Evolutionary conservation across 92 coral and sea anemone genomes (phyloP).

Genomic region (Heteractis magnifica): DNA sequence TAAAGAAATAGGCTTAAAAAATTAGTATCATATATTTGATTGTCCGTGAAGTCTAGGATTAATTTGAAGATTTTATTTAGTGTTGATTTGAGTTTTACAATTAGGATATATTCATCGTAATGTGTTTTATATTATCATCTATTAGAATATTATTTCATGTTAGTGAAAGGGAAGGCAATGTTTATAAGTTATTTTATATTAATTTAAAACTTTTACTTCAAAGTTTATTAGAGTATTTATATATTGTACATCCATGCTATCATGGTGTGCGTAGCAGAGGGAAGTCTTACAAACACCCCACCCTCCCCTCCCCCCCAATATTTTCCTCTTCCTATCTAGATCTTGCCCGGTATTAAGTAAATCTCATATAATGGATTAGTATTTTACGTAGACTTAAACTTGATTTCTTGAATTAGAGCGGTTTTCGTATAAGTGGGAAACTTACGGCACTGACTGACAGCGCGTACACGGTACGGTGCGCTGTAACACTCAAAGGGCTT

Average conservation of each 20-base stretch:
- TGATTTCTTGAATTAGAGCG: no score
- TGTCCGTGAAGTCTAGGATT: background rate
- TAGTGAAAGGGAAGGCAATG: background rate
- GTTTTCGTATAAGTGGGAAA: no score
- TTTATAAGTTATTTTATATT: background rate
- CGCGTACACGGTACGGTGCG: no score
- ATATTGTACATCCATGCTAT: background rate
- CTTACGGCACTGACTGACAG: no score
- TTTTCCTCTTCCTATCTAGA: background rate
- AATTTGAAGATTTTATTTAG: background rate
- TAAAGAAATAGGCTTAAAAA: background rate
- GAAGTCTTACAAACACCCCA: background rate
- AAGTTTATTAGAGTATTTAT: background rate
- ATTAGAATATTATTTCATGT: slow-evolving; percentile 1
- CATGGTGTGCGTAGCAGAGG: background rate
- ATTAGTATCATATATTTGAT: background rate
- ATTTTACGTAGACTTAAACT: no score
- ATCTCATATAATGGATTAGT: background rate
- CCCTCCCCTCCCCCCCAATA: background rate
- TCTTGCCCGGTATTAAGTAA: background rate
- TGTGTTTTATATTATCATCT: background rate
- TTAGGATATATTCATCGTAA: background rate
- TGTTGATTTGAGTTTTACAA: background rate
- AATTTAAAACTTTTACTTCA: background rate
- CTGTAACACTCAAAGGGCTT: no score